phyloP scores from a whole-genome alignment of 2,797 vertebrate genomes.

The Ciconia nigra region DNA sequence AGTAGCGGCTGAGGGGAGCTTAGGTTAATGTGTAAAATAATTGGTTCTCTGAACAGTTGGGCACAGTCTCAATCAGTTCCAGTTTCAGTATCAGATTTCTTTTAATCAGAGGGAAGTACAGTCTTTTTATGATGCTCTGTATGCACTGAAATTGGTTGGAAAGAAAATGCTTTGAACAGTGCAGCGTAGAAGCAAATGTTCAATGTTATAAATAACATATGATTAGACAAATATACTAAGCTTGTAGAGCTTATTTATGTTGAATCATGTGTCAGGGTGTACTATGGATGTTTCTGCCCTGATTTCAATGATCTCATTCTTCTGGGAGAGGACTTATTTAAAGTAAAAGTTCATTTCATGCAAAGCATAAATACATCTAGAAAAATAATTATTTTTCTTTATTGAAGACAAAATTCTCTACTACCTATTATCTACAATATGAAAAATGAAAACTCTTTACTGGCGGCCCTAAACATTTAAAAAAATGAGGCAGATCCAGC shows the following conservation, averaged over 20 bases:
- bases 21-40: constrained; percentile 51
- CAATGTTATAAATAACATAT: constrained; percentile 39
- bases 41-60: constrained; percentile 31
- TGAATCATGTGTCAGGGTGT: constrained; percentile 45
- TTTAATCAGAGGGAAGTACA: constrained; percentile 23
- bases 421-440: background rate
- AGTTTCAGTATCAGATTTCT: constrained; percentile 25
- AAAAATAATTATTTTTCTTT: background rate
- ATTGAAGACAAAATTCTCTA: background rate
- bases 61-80: constrained; percentile 10
- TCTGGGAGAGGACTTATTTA: background rate
- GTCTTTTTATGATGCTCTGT: constrained; percentile 16
- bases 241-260: constrained; percentile 27
- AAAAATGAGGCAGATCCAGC: background rate
- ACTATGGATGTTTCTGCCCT: background rate
- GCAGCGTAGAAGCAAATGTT: constrained; percentile 27
- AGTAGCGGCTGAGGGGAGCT: constrained; percentile 18
- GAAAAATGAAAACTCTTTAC: background rate
- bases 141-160: background rate
- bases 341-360: background rate
- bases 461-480: rapidly evolving
- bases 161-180: constrained; percentile 7
- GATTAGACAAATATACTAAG: constrained; percentile 7
- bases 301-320: constrained; percentile 23
- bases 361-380: background rate